Percentiles rank a stretch among this genome's conserved stretches.
Evolutionary conservation across 2,888 invertebrate species (phyloP).

Genomic region (Tachina grossa): DNA sequence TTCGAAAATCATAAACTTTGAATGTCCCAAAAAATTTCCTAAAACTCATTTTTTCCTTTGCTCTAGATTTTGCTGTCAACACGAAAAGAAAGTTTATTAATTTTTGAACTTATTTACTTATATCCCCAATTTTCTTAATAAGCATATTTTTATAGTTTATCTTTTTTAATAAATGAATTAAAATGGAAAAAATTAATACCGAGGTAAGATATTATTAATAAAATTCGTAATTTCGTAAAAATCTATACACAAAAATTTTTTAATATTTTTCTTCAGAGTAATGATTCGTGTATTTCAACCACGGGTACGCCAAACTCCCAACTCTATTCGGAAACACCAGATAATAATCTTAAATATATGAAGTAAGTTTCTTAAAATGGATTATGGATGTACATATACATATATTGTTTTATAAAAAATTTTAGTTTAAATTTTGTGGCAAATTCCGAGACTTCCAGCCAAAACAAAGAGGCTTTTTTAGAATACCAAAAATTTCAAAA

Average conservation of each 20-base stretch:
- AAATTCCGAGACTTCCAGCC: constrained; percentile 72
- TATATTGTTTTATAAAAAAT: neutral
- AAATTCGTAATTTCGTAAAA: neutral
- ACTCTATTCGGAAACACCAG: constrained; percentile 63
- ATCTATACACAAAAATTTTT: neutral
- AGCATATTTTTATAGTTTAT: constrained; percentile 2
- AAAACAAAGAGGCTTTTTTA: constrained; percentile 59
- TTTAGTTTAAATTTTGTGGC: constrained; percentile 72
- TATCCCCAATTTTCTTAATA: neutral
- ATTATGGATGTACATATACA: no score
- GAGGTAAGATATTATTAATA: constrained; percentile 19
- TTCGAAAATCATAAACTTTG: neutral
- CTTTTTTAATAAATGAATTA: neutral
- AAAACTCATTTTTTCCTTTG: neutral
- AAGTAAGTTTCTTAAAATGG: constrained; percentile 65
- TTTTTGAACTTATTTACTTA: constrained; percentile 2
- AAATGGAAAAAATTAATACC: constrained; percentile 47
- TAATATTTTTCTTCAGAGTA: constrained; percentile 51
- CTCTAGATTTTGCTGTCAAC: constrained; percentile 50
- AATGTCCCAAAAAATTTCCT: neutral
- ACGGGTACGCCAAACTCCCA: constrained; percentile 69
- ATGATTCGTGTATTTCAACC: constrained; percentile 71
- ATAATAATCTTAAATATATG: constrained; percentile 71
- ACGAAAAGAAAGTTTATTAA: constrained; percentile 24
- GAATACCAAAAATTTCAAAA: constrained; percentile 64